Evolutionary conservation across 2,797 vertebrate genomes (phyloP).

Genomic region (Peromyscus melanophrys): DNA sequence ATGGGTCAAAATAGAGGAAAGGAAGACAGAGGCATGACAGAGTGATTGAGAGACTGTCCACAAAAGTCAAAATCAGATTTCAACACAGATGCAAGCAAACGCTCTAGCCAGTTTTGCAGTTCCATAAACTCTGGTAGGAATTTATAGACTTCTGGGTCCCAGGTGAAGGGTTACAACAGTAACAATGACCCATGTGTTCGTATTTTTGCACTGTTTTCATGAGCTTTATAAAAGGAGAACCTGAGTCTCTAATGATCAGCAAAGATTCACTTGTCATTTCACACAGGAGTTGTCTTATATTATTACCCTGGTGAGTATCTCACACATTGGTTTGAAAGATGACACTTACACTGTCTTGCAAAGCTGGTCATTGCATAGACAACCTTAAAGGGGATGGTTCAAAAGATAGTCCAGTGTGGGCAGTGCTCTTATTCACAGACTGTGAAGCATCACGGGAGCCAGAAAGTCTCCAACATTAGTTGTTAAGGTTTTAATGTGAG

Average conservation of each 20-base stretch:
- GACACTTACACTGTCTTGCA: background rate
- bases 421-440: background rate
- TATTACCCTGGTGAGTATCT: background rate
- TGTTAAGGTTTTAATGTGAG: background rate
- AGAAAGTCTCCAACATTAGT: background rate
- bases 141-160: background rate
- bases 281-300: background rate
- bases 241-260: background rate
- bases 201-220: background rate
- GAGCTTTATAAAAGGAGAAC: background rate
- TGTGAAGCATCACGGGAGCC: background rate
- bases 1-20: background rate
- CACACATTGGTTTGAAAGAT: background rate
- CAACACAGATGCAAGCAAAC: background rate
- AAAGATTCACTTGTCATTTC: background rate
- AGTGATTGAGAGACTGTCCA: background rate
- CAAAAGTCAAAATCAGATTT: background rate
- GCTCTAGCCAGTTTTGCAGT: background rate
- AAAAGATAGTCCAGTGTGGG: background rate
- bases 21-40: background rate
- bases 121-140: background rate
- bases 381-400: background rate
- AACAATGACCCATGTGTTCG: background rate
- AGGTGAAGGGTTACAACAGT: background rate
- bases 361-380: background rate